Conservation (phyloP, 2,888 invertebrate species). For the Scaptomyza caliginosa region DNA sequence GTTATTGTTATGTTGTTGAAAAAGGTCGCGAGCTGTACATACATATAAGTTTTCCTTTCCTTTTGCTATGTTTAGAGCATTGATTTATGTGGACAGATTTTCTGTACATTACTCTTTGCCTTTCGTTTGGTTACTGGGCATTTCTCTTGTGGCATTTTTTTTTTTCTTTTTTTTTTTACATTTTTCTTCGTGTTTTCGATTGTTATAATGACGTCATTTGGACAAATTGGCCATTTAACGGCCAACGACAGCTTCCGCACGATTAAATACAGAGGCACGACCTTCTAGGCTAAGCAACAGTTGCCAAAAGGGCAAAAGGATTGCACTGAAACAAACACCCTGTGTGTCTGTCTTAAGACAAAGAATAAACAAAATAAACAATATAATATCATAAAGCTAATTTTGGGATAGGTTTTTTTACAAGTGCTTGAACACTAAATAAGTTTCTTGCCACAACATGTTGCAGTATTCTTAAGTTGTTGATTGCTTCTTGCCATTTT, state of each 20-base stretch:
- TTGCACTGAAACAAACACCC: neutral
- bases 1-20: too few species aligned
- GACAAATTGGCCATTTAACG: slow-evolving; percentile 75
- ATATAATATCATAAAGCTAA: too few species aligned
- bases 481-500: too few species aligned
- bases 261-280: slow-evolving; percentile 53
- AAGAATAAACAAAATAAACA: too few species aligned
- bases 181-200: slow-evolving; percentile 12
- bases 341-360: too few species aligned
- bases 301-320: slow-evolving; percentile 13
- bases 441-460: too few species aligned
- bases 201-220: slow-evolving; percentile 70
- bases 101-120: slow-evolving; percentile 28
- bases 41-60: neutral
- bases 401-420: too few species aligned
- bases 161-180: neutral
- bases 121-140: slow-evolving; percentile 10
- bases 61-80: slow-evolving; percentile 59
- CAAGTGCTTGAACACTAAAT: too few species aligned
- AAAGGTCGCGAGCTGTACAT: slow-evolving; percentile 68
- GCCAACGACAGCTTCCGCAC: slow-evolving; percentile 78
- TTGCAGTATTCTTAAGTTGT: too few species aligned
- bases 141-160: slow-evolving; percentile 29
- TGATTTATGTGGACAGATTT: slow-evolving; percentile 64
- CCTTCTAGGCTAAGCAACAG: slow-evolving; percentile 65